Conservation (phyloP, 2,113 vertebrate genomes). For the Cheirogaleus medius region DNA sequence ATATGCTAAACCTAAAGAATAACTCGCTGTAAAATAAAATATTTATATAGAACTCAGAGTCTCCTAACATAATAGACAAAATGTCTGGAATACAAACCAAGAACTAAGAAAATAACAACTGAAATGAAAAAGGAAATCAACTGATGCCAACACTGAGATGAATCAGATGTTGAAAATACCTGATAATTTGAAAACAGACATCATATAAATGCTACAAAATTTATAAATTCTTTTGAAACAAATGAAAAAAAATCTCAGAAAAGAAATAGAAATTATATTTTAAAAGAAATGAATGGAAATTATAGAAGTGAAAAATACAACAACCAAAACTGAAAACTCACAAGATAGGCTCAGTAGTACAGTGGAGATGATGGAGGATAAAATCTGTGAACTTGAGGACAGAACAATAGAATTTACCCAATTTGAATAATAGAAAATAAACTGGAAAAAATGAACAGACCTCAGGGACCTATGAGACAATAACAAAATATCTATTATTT, state of each 20-base stretch:
- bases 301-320: background rate
- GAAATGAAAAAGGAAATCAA: background rate
- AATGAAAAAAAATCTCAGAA: slow-evolving; percentile 16
- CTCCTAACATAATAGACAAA: slow-evolving; percentile 1
- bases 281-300: background rate
- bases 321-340: background rate
- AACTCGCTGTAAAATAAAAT: background rate
- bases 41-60: background rate
- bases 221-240: background rate
- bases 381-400: background rate
- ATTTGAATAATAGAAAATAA: background rate
- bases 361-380: background rate
- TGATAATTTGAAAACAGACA: background rate
- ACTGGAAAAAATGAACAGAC: background rate
- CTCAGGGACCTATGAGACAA: background rate
- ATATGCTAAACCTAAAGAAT: background rate
- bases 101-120: background rate
- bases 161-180: slow-evolving; percentile 28
- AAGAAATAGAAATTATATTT: background rate
- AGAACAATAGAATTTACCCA: background rate
- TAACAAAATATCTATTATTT: background rate
- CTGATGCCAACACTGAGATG: background rate
- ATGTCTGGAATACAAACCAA: background rate
- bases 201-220: background rate
- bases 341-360: background rate